Conservation (phyloP, 1,140 invertebrate species). For the Apis laboriosa region DNA sequence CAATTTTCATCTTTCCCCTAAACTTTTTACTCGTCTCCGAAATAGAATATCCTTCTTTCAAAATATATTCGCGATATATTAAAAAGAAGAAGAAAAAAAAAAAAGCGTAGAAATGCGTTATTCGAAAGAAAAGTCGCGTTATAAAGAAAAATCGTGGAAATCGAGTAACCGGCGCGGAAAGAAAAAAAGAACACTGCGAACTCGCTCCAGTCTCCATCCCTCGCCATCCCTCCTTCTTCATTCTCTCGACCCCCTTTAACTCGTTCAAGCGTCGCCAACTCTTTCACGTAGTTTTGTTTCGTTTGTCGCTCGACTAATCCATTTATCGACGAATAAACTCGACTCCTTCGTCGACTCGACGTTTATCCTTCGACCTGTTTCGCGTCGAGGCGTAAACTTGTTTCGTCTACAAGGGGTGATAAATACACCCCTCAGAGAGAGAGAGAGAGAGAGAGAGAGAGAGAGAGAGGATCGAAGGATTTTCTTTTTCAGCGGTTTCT, state of each 20-base stretch:
- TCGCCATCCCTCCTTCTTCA: background rate
- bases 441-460: background rate
- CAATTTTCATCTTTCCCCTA: too few relatives aligned
- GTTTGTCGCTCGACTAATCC: conserved; percentile 70
- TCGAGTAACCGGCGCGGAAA: background rate
- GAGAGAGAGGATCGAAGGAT: conserved; percentile 34
- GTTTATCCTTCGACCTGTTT: conserved; percentile 43
- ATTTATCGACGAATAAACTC: conserved; percentile 72
- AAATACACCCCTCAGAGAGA: conserved; percentile 36
- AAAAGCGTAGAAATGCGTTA: background rate
- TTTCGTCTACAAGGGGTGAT: conserved; percentile 37
- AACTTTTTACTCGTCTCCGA: too few relatives aligned
- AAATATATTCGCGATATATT: too few relatives aligned
- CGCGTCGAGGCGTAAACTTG: conserved; percentile 7
- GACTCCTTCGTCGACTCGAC: conserved; percentile 19
- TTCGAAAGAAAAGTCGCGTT: background rate
- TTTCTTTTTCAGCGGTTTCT: conserved; percentile 68
- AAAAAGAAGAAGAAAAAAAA: too few relatives aligned
- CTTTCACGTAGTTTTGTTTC: conserved; percentile 40
- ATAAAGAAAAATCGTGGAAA: conserved; percentile 32
- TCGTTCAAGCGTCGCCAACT: background rate
- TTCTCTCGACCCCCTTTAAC: conserved; percentile 10
- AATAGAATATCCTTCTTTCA: too few relatives aligned
- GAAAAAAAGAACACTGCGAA: background rate
- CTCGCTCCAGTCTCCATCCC: background rate